Evolutionary conservation across 2,888 invertebrate genomes (phyloP).

Genomic region (Aleiodes testaceus): DNA sequence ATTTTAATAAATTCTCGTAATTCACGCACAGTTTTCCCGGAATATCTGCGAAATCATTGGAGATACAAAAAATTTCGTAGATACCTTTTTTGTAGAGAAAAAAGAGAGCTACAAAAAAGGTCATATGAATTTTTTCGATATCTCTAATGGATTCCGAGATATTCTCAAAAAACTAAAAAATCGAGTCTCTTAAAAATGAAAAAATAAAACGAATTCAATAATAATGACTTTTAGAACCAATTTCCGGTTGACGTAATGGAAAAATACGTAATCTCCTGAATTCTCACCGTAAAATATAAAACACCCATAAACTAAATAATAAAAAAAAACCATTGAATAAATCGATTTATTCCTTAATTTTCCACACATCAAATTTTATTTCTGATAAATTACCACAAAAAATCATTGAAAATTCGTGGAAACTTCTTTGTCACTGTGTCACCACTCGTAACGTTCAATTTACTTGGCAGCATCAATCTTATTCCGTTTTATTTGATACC

Average conservation of each 20-base stretch:
- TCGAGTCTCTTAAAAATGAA: not conserved
- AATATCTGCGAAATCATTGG: not conserved
- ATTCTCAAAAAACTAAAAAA: not conserved
- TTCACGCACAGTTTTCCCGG: not conserved
- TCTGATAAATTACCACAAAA: conserved; percentile 47
- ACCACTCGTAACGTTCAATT: conserved; percentile 61
- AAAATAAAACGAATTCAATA: not conserved
- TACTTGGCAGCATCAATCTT: conserved; percentile 64
- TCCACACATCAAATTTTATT: too few relatives aligned
- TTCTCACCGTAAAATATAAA: too few relatives aligned
- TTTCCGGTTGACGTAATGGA: conserved; percentile 10
- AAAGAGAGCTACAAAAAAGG: not conserved
- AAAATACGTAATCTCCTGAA: not conserved
- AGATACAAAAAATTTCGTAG: not conserved
- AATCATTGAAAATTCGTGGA: conserved; percentile 51
- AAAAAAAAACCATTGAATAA: too few relatives aligned
- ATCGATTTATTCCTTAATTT: too few relatives aligned
- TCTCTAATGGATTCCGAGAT: not conserved
- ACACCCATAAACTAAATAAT: too few relatives aligned
- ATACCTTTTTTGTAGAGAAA: not conserved
- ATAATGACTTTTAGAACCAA: not conserved
- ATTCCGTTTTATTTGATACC: conserved; percentile 59
- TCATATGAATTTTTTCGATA: not conserved
- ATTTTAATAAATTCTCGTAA: too few relatives aligned
- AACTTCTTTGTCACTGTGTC: conserved; percentile 56